Evolutionary conservation across 2,888 invertebrate species (phyloP).

Genomic region (Tridacna gigas): DNA sequence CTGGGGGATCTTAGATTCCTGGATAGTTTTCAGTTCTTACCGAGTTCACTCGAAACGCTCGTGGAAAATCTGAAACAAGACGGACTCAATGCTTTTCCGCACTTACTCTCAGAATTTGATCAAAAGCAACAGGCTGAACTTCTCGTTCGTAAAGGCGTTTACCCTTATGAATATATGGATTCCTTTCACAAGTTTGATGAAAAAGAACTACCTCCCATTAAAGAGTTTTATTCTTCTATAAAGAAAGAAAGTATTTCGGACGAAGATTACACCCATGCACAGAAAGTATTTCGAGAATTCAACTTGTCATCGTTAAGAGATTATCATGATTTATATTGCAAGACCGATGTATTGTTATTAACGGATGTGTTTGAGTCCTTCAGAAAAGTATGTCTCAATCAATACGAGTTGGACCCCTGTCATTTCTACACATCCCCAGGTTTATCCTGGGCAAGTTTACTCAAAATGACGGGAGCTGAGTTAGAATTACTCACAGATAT

Average conservation of each 20-base stretch:
- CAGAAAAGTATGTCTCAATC: conserved; percentile 35
- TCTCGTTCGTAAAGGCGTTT: conserved; percentile 31
- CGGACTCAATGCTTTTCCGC: conserved; percentile 43
- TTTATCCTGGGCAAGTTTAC: conserved; percentile 34
- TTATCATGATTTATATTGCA: conserved; percentile 46
- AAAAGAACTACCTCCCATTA: conserved; percentile 16
- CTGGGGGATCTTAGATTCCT: conserved; percentile 49
- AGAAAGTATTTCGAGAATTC: conserved; percentile 31
- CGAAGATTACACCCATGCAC: conserved; percentile 40
- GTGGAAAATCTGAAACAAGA: conserved; percentile 43
- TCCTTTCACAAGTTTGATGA: conserved; percentile 24
- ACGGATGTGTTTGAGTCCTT: conserved; percentile 44
- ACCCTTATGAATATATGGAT: conserved; percentile 41
- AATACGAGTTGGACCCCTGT: conserved; percentile 47
- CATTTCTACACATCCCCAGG: conserved; percentile 54
- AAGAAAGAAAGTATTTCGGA: conserved; percentile 36
- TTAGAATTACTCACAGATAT: conserved; percentile 41
- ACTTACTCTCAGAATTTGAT: conserved; percentile 29
- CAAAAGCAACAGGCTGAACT: conserved; percentile 13
- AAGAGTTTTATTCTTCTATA: conserved; percentile 36
- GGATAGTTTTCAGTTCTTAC: conserved; percentile 53
- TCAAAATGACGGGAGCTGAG: conserved; percentile 39
- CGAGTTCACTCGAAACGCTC: conserved; percentile 38
- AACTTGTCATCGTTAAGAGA: conserved; percentile 25
- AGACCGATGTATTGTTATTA: conserved; percentile 38